Evolutionary conservation across 2,888 invertebrate genomes (phyloP).

Genomic region (Lithophane socia): DNA sequence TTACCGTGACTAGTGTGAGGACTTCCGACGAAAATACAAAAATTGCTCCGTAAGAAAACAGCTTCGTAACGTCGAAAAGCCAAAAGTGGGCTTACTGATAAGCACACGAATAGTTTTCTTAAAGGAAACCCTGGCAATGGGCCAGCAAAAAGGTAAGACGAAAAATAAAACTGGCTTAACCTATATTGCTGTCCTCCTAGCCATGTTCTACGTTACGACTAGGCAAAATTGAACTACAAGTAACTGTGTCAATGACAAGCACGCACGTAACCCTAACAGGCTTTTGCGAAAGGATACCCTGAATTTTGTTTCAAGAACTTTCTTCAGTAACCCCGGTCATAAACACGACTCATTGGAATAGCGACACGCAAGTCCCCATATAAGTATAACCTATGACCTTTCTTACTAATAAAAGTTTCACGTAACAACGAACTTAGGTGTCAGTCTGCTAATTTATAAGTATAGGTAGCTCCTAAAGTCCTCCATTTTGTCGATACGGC

Average conservation of each 20-base stretch:
- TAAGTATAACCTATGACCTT: slow-evolving; percentile 73
- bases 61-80: slow-evolving; percentile 13
- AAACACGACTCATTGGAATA: slow-evolving; percentile 73
- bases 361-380: slow-evolving; percentile 74
- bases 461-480: slow-evolving; percentile 9
- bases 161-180: slow-evolving; percentile 55
- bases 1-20: not conserved
- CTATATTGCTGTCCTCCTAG: slow-evolving; percentile 25
- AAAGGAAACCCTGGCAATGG: slow-evolving; percentile 44
- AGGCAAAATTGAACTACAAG: slow-evolving; percentile 52
- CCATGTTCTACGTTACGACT: slow-evolving; percentile 26
- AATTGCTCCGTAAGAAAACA: slow-evolving; percentile 22
- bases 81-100: slow-evolving; percentile 53
- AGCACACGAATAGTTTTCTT: slow-evolving; percentile 50
- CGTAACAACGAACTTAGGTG: slow-evolving; percentile 50
- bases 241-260: slow-evolving; percentile 74
- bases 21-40: slow-evolving; percentile 15
- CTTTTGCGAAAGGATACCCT: slow-evolving; percentile 68
- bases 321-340: slow-evolving; percentile 67
- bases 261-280: slow-evolving; percentile 72
- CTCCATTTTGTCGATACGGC: slow-evolving; percentile 26
- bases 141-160: slow-evolving; percentile 58
- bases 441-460: slow-evolving; percentile 38
- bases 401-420: slow-evolving; percentile 59
- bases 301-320: slow-evolving; percentile 79